Evolutionary conservation across 1,140 invertebrate species (phyloP).

Genomic region (Nasonia giraulti): DNA sequence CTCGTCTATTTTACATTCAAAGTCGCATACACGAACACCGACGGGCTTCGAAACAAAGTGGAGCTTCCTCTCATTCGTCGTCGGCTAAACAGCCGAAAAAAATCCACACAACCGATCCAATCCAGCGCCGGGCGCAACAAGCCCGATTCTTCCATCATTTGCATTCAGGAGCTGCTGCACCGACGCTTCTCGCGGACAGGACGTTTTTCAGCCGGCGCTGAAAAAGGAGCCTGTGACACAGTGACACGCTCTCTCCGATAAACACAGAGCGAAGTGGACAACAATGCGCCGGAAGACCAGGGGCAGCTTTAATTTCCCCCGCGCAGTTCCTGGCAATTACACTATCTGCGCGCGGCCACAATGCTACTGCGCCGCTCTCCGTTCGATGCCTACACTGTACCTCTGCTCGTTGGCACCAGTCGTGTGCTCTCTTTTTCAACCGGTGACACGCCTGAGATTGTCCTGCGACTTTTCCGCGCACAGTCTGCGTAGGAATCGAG

Average conservation of each 20-base stretch:
- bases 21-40: too few relatives aligned
- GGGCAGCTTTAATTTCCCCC: conserved; percentile 48
- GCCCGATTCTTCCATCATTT: conserved; percentile 2
- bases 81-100: conserved; percentile 9
- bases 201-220: not conserved
- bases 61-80: not conserved
- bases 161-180: not conserved
- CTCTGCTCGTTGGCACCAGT: not conserved
- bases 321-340: conserved; percentile 40
- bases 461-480: too few relatives aligned
- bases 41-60: not conserved
- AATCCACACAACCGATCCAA: not conserved
- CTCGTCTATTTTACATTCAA: too few relatives aligned
- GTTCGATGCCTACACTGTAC: not conserved
- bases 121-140: conserved; percentile 18
- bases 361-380: not conserved
- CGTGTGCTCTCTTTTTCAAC: too few relatives aligned
- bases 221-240: conserved; percentile 41
- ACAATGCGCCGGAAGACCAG: conserved; percentile 39
- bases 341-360: conserved; percentile 34
- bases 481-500: not conserved
- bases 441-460: too few relatives aligned
- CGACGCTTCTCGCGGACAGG: not conserved
- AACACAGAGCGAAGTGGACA: not conserved
- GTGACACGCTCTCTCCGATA: conserved; percentile 34